phyloP scores from a whole-genome alignment of 2,888 invertebrate genomes.

The Drosophila anomalata region DNA sequence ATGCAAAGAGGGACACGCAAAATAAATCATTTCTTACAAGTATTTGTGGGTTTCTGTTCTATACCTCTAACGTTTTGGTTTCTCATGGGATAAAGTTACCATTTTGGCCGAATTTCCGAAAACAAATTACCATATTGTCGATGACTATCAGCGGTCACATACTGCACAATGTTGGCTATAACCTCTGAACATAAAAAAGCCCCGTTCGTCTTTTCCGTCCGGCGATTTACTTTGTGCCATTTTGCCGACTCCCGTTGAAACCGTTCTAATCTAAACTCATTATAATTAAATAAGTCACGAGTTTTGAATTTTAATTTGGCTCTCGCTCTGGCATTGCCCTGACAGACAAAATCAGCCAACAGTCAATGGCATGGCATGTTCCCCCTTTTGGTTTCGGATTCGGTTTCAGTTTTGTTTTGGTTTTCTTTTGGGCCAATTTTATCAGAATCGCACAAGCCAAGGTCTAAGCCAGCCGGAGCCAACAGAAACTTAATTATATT shows the following conservation, averaged over 20 bases:
- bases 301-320: slow-evolving; percentile 77
- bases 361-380: slow-evolving; percentile 72
- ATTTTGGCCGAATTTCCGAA: slow-evolving; percentile 15
- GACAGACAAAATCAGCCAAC: slow-evolving; percentile 66
- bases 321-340: slow-evolving; percentile 43
- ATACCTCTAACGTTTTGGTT: neutral
- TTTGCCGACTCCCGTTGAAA: slow-evolving; percentile 72
- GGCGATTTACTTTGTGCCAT: slow-evolving; percentile 56
- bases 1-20: slow-evolving; percentile 9
- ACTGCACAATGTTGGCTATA: slow-evolving; percentile 22
- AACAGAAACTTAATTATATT: slow-evolving; percentile 75
- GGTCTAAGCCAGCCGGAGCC: slow-evolving; percentile 64
- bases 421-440: slow-evolving; percentile 68
- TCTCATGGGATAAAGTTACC: neutral
- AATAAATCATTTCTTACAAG: neutral
- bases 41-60: slow-evolving; percentile 4
- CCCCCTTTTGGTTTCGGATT: slow-evolving; percentile 28
- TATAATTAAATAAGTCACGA: slow-evolving; percentile 80
- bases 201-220: slow-evolving; percentile 24
- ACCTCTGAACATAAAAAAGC: slow-evolving; percentile 20
- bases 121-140: slow-evolving; percentile 53
- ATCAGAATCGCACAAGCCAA: slow-evolving; percentile 76
- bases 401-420: slow-evolving; percentile 14
- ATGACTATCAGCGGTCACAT: slow-evolving; percentile 31
- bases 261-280: slow-evolving; percentile 76